These are phyloP conservation scores for Drosophila athabasca DNA, from an alignment of 1,140 invertebrate genomes.

Conservation along the genomic window DNA sequence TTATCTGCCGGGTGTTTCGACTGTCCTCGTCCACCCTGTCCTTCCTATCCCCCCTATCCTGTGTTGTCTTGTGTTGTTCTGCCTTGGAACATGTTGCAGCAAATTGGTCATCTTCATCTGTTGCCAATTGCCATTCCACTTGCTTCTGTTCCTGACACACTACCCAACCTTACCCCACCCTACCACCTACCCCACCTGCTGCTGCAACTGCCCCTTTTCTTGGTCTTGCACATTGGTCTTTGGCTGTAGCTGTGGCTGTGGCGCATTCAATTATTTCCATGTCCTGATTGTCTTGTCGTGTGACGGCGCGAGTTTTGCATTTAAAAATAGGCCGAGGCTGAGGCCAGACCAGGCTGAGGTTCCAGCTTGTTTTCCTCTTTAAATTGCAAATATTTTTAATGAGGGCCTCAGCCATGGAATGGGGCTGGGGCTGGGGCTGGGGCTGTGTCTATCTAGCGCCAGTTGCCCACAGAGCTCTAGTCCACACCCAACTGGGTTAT, in stretches of 20 bases:
- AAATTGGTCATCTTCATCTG: slow-evolving; percentile 78
- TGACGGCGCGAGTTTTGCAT: slow-evolving; percentile 70
- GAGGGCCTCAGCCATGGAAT: slow-evolving; percentile 33
- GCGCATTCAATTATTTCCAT: slow-evolving; percentile 80
- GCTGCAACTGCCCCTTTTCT: slow-evolving; percentile 6
- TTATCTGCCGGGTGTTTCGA: slow-evolving; percentile 33
- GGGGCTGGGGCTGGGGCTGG: slow-evolving; percentile 2
- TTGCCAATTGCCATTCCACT: slow-evolving; percentile 43
- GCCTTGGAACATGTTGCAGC: slow-evolving; percentile 59
- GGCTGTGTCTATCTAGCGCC: slow-evolving; percentile 45
- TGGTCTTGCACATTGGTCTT: too few species aligned
- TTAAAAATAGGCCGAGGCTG: slow-evolving; percentile 67
- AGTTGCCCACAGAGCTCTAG: slow-evolving; percentile 5
- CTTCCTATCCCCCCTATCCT: too few species aligned
- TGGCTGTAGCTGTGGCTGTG: slow-evolving; percentile 5
- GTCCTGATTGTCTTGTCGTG: slow-evolving; percentile 79
- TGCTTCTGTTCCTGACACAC: background rate
- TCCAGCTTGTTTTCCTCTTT: slow-evolving; percentile 45
- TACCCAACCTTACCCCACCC: background rate
- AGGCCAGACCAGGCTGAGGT: background rate
- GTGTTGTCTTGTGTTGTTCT: too few species aligned
- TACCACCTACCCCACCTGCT: background rate
- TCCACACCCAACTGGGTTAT: slow-evolving; percentile 41
- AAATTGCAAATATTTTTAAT: slow-evolving; percentile 78
- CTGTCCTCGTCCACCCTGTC: too few species aligned